A percentile compares a stretch with the other conserved stretches of the same genome.
Conservation (phyloP, 92 coral and sea anemone species). For the Umimayanthus chanpuru region DNA sequence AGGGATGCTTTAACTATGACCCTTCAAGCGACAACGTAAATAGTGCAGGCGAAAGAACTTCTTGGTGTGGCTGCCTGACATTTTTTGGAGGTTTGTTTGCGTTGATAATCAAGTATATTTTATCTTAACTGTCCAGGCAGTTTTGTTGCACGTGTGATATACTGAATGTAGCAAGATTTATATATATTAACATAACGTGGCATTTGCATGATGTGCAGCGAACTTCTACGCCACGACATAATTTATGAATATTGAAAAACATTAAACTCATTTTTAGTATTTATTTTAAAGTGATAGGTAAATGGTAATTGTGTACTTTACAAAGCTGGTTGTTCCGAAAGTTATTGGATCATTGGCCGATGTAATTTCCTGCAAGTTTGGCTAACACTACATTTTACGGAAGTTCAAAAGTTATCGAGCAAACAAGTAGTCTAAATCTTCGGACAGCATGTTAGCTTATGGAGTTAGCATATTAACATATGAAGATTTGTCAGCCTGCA, state of each 20-base stretch:
- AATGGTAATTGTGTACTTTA: not conserved
- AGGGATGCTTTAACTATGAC: slow-evolving; percentile 72
- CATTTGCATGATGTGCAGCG: not conserved
- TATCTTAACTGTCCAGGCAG: not conserved
- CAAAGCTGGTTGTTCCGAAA: not conserved
- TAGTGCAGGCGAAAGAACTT: slow-evolving; percentile 23
- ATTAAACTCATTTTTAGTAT: not conserved
- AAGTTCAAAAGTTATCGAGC: not conserved
- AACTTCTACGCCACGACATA: not conserved
- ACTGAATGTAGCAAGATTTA: too few species aligned
- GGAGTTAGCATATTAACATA: not conserved
- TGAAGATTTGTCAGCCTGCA: not conserved
- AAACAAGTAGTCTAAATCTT: not conserved
- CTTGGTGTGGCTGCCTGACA: not conserved
- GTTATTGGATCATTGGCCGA: not conserved
- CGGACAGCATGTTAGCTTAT: not conserved
- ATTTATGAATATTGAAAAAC: slow-evolving; percentile 15
- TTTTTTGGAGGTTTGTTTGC: slow-evolving; percentile 46
- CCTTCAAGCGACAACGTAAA: slow-evolving; percentile 36
- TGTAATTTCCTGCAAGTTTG: not conserved
- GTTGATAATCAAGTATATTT: not conserved
- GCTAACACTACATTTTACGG: slow-evolving; percentile 8
- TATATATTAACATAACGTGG: too few species aligned
- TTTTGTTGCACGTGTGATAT: not conserved
- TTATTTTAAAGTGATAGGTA: not conserved